Evolutionary conservation across 1,140 invertebrate species (phyloP), one percentile per base, ranked within the genome.

Genomic region (Dendrolimus punctatus): DNA sequence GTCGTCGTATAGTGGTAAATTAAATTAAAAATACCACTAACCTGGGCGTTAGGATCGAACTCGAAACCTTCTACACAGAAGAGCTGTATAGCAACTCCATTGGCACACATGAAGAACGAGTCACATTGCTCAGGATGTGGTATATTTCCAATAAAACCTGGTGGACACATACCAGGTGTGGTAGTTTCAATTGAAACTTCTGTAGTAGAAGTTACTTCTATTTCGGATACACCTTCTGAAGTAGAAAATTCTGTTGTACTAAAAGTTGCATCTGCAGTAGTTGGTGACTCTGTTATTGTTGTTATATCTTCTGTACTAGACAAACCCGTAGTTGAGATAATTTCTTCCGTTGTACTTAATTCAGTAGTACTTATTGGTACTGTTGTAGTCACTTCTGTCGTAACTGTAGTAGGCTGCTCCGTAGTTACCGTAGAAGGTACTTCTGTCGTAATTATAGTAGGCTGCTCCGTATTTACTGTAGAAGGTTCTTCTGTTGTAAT

Each of bases 51-150:
- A 2, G 64, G 57, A 58, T 79, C 66, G 41, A 72, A 79, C 59
- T 76, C 74, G 6, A 54, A 61, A 8, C 71, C 76, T 7, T 46
- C 9, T 4, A 47, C 37, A 49, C 76, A 79, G 23, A 48, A 60
- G 5, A 73, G 46, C 40, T 68, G 57, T 6, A 71, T 50, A 5
- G 64, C 51, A 5, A 59, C n/a, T 8, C 76, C 71, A 23, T 53
- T 61, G 0, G 60, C 55, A 39, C 76, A 79, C 38, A 66, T 49
- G 39, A 67, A 76, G 50, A 62, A 79, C 5, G 57, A 57, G 45
- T 72, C 53, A 46, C 76, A 79, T 6, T 46, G 8, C 8, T 48
- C 51, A 37, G 72, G 71, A 50, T 75, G 68, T 4, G 74, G 46
- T 2, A 73, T 10, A 10, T 66, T 68, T 6, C 71, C 74, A 5